Base-by-base conservation (phyloP, 2,797 vertebrate species). In the Tachyglossus aculeatus region DNA sequence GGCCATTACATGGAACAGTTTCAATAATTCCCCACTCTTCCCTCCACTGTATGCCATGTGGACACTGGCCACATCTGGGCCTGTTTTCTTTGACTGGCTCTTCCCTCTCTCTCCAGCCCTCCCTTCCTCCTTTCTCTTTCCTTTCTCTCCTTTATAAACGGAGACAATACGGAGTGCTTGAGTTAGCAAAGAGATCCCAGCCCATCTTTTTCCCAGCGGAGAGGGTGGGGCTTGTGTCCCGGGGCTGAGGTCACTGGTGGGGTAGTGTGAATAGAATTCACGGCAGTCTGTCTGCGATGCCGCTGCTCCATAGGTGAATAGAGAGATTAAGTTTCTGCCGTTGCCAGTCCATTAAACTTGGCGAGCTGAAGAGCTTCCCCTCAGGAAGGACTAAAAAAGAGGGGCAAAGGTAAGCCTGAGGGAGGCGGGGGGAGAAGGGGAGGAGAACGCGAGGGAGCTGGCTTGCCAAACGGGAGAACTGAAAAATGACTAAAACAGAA, bases 21-120 rank as follows among this genome's bases (percentile, higher is more conserved):
- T 69, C 71, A 71, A 67, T 84, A 54, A 71, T 80, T 71, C 80
- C 69, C 64, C 61, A 50, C 80, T 81, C 81, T 63, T n/a, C n/a
- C n/a, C n/a, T n/a, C n/a, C n/a, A n/a, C n/a, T n/a, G n/a, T n/a
- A n/a, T n/a, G n/a, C n/a, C n/a, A n/a, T n/a, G n/a, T n/a, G n/a
- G n/a, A n/a, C n/a, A n/a, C n/a, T n/a, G 78, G 89, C 90, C 87
- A 87, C 90, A 89, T 90, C 85, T 89, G 87, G 86, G 86, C 52
- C 56, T 16, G 29, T 67, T 48, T 48, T 29, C 45, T 48, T 5
- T 29, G 53, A 61, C 44, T 67, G 71, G 80, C 67, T 62, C 56
- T 48, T 31, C 54, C 66, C 57, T 69, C 45, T 62, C 55, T 59
- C 52, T 63, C 69, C 70, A 70, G 68, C 66, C 69, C 70, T 67